Base-by-base conservation (phyloP, 2,797 vertebrate genomes). In the Alcedo atthis region DNA sequence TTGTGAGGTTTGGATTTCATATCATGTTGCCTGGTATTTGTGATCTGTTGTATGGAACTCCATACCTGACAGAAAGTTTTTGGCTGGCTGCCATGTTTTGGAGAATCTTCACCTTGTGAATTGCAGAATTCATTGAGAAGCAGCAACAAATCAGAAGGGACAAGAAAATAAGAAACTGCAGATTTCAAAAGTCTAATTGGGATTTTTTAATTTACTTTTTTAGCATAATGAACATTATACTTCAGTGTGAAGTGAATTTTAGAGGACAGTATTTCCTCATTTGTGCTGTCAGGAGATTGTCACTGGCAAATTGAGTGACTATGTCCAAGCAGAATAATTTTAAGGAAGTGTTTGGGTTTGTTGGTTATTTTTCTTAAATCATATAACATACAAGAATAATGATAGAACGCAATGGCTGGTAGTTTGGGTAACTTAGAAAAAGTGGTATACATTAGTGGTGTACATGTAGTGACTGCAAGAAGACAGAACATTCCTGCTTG, bases 1-100 rank as follows among this genome's bases (percentile, higher is more conserved):
- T 86, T 53, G 77, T 91, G 67, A 88, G n/a, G 79, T 90, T 81
- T 87, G 70, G 59, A 87, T 95, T 94, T 95, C 73, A 22, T 8
- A 3, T 83, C 4, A 8, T 55, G 54, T 54, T 68, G n/a, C 32
- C 53, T 64, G 42, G 17, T 74, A 48, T 49, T 86, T 84, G 26
- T 1, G 1, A 30, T 40, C 35, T 85, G 2, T 62, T 83, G 43
- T 68, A 8, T 45, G 77, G 28, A n/a, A 25, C 19, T 69, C 46
- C 21, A 9, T 74, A 42, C 37, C 67, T 86, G 73, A 73, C 24
- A 58, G 43, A 51, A 75, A 51, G 48, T 8, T 61, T 85, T 71
- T 10, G 6, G 7, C 49, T 75, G 32, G 20, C 24, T 66, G 46
- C 70, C 91, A 58, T 2, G 2, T 14, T 71, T 85, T 59, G 37